Percentiles rank a stretch among this genome's conserved stretches.
These are phyloP conservation scores for Fulica atra DNA, from an alignment of 2,113 vertebrate species.

Conservation along the genomic window DNA sequence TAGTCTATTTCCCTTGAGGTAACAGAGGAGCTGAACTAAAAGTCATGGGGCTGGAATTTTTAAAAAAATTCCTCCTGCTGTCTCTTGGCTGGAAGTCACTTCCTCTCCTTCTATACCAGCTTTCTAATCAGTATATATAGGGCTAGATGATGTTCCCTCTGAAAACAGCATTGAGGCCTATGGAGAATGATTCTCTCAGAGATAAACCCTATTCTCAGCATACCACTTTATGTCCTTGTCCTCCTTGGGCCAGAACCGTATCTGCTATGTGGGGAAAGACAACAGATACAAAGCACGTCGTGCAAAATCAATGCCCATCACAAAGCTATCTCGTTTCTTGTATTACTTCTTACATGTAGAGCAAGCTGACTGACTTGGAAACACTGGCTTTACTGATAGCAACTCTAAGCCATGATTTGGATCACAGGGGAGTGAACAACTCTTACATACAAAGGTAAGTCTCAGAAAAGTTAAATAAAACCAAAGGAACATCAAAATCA, in stretches of 20 bases:
- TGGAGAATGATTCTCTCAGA: neutral
- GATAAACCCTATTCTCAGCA: neutral
- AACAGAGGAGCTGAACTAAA: neutral
- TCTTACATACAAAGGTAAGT: conserved; percentile 93
- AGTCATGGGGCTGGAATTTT: neutral
- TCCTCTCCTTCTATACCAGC: neutral
- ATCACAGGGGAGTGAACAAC: conserved; percentile 98
- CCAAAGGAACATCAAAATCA: neutral
- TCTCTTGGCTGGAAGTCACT: neutral
- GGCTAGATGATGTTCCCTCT: neutral
- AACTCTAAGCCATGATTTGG: conserved; percentile 92
- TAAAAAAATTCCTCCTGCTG: neutral
- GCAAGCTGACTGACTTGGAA: conserved; percentile 87
- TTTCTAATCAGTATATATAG: neutral
- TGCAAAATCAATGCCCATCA: neutral
- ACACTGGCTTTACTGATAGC: conserved; percentile 93
- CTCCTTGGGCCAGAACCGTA: neutral
- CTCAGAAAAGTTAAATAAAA: neutral
- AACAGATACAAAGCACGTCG: neutral
- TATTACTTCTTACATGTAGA: conserved; percentile 67
- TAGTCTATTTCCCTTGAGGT: neutral
- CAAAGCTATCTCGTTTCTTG: neutral
- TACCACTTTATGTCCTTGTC: neutral
- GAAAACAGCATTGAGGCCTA: neutral
- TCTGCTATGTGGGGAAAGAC: neutral